These are phyloP conservation scores for Hypsibius dujardini DNA, from an alignment of 1,140 invertebrate species.

Conservation along the genomic window DNA sequence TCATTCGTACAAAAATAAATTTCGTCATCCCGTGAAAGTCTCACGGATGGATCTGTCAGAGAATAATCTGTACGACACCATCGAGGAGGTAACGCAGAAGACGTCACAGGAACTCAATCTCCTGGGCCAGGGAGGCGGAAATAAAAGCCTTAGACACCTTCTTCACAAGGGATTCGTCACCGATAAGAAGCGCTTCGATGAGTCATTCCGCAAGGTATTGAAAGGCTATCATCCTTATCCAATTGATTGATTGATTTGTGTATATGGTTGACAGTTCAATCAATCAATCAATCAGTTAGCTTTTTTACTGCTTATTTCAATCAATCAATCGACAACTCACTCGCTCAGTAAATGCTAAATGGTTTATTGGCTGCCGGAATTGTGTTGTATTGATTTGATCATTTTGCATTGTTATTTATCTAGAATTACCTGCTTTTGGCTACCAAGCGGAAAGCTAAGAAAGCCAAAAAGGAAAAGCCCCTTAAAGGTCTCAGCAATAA, in stretches of 20 bases:
- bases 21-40: too few relatives aligned
- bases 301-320: too few relatives aligned
- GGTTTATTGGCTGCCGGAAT: background rate
- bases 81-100: background rate
- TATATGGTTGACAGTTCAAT: background rate
- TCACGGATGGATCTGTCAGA: background rate
- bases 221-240: background rate
- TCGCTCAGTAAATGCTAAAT: background rate
- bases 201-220: background rate
- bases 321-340: background rate
- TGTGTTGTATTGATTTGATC: background rate
- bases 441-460: background rate
- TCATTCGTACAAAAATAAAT: too few relatives aligned
- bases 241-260: background rate
- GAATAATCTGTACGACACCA: background rate
- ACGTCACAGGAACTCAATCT: background rate
- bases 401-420: background rate
- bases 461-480: constrained; percentile 5
- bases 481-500: background rate
- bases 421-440: background rate
- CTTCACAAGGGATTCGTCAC: background rate
- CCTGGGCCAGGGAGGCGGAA: background rate
- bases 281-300: too few relatives aligned
- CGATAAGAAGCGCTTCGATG: background rate
- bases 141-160: background rate